phyloP scores from a whole-genome alignment of 2,888 invertebrate genomes.

The Ferrisia virgata region DNA sequence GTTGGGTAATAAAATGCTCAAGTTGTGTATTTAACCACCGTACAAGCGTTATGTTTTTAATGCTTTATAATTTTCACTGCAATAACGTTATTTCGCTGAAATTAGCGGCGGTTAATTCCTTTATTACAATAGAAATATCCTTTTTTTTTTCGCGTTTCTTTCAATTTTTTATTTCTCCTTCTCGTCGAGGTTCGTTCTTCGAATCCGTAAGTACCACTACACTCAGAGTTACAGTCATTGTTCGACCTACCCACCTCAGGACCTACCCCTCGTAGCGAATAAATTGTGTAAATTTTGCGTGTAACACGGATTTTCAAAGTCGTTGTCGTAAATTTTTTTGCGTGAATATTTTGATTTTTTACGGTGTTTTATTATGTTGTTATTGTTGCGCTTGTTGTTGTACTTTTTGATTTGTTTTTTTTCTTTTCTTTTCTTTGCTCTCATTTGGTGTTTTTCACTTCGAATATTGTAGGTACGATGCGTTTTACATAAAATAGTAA shows the following conservation, averaged over 20 bases:
- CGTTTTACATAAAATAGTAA: too few species aligned
- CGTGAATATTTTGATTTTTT: neutral
- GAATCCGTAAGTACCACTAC: too few species aligned
- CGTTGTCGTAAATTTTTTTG: neutral
- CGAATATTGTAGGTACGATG: too few species aligned
- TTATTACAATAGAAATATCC: conserved; percentile 22
- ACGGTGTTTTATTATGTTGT: too few species aligned
- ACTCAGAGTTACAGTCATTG: too few species aligned
- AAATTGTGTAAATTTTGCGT: neutral
- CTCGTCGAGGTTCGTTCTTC: too few species aligned
- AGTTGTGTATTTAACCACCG: conserved; percentile 33
- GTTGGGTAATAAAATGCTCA: conserved; percentile 28
- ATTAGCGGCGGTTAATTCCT: conserved; percentile 8
- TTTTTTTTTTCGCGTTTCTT: neutral
- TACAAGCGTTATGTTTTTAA: conserved; percentile 33
- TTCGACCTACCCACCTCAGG: too few species aligned
- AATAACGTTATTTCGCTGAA: conserved; percentile 20
- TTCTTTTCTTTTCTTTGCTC: too few species aligned
- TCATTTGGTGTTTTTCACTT: too few species aligned
- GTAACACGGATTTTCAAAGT: neutral
- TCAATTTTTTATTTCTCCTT: too few species aligned
- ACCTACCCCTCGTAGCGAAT: neutral
- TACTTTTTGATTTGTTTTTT: too few species aligned
- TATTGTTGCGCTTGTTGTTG: too few species aligned
- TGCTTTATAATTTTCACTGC: conserved; percentile 29